These are phyloP conservation scores for Syndactyla subalaris DNA, from an alignment of 2,797 vertebrate species.

Conservation along the genomic window DNA sequence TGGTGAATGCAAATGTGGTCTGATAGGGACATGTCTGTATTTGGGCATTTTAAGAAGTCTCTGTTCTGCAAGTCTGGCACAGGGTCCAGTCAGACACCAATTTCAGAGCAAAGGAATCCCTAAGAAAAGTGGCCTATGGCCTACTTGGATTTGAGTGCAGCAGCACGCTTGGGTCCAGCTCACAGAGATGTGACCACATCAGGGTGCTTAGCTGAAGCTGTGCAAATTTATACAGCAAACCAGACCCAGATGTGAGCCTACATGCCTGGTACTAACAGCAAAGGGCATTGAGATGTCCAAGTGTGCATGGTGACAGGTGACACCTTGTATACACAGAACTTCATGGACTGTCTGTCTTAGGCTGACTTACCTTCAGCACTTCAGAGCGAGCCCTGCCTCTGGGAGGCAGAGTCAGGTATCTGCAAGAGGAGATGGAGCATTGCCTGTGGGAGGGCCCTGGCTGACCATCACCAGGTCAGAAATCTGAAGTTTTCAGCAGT, in stretches of 20 bases:
- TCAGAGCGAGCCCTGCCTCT: not conserved
- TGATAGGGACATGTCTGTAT: not conserved
- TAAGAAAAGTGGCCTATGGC: not conserved
- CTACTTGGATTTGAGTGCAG: not conserved
- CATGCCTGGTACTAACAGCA: not conserved
- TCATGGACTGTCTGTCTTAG: not conserved
- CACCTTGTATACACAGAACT: not conserved
- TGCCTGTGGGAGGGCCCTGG: not conserved
- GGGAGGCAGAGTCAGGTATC: not conserved
- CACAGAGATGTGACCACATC: not conserved
- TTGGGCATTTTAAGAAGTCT: not conserved
- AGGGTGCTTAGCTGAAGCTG: not conserved
- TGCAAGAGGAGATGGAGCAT: not conserved
- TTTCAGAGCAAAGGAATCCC: not conserved
- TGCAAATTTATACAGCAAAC: not conserved
- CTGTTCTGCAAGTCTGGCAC: not conserved
- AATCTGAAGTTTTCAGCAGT: not conserved
- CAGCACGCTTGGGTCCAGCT: not conserved
- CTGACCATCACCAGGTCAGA: not conserved
- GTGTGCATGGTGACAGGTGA: not conserved
- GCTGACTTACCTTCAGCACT: not conserved
- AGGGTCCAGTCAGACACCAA: not conserved
- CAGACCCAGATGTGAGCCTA: not conserved
- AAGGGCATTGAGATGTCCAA: not conserved
- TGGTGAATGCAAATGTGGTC: not conserved